Percentiles rank a stretch among this genome's conserved stretches.
Conservation (phyloP, 2,888 invertebrate species). For the Temnothorax unifasciatus region DNA sequence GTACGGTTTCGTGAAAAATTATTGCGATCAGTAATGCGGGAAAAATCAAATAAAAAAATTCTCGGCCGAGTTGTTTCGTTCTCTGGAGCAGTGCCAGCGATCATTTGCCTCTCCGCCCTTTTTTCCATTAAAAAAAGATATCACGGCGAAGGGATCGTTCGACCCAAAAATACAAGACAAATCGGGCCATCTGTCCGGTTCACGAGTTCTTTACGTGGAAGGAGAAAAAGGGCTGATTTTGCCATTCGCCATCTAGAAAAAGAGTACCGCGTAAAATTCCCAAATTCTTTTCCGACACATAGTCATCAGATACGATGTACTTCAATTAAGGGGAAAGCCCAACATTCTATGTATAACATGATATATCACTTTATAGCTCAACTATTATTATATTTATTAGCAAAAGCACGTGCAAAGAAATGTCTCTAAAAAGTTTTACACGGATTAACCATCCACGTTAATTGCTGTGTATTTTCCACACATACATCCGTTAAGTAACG, state of each 20-base stretch:
- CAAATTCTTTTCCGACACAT: conserved; percentile 1
- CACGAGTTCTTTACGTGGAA: conserved; percentile 24
- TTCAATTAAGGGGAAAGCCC: neutral
- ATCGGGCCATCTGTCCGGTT: conserved; percentile 36
- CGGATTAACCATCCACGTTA: neutral
- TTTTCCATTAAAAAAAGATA: conserved; percentile 19
- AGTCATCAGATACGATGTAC: neutral
- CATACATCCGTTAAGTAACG: neutral
- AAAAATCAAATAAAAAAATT: conserved; percentile 38
- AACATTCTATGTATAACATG: neutral
- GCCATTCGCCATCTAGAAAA: neutral
- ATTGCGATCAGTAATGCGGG: conserved; percentile 12
- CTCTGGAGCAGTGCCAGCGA: conserved; percentile 7
- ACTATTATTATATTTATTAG: neutral
- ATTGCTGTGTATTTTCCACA: neutral
- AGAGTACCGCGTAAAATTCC: neutral
- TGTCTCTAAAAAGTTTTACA: neutral
- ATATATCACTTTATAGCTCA: neutral
- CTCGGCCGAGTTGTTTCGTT: neutral
- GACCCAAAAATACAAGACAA: conserved; percentile 43
- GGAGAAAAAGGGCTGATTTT: neutral
- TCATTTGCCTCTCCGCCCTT: neutral
- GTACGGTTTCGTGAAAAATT: neutral
- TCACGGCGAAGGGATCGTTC: conserved; percentile 1
- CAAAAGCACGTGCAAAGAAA: neutral